Evolutionary conservation across 2,888 invertebrate genomes (phyloP), one percentile per base, ranked within the genome.

Genomic region (Dioctria linearis): DNA sequence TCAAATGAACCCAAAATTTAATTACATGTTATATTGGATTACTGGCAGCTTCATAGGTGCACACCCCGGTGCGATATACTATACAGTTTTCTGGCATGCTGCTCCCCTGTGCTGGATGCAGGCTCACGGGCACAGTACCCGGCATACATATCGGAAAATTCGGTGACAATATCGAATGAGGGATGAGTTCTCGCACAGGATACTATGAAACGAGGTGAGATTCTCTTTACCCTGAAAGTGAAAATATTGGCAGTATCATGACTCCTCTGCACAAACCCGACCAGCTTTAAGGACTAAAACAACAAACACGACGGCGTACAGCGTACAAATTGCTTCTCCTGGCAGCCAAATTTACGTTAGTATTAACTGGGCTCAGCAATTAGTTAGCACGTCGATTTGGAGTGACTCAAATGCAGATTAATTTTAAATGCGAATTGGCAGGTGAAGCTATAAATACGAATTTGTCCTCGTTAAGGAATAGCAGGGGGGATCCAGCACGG

Each of bases 21-120:
- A 88, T 88, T 88, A 88, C 88, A 87, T 86, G 86, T 87, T 88
- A 88, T 88, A 88, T 88, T 88, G 89, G 88, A 88, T 88, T 88
- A 88, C 78, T 46, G 78, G 66, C 66, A 76, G 51, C 66, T 63
- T 61, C 76, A 66, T 78, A 78, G 78, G 78, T 78, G 78, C 49
- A 66, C 66, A 63, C 54, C 54, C 78, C 42, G 66, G 54, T 63
- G 46, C 37, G 61, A 76, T 39, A 39, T 63, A 51, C 25, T 25
- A 25, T 46, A 61, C 54, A 76, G 40, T 49, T 46, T 78, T 54
- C 66, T 66, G 39, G 66, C 54, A 40, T 78, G 51, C 13, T 54
- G 11, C 65, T 13, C 51, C 54, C 42, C 51, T 66, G 66, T 40
- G 51, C 4, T 25, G 25, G 25, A 25, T 40, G 51, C 37, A 6